These are phyloP conservation scores for Corythornis cristatus DNA, from an alignment of 2,113 vertebrate species.

Conservation along the genomic window DNA sequence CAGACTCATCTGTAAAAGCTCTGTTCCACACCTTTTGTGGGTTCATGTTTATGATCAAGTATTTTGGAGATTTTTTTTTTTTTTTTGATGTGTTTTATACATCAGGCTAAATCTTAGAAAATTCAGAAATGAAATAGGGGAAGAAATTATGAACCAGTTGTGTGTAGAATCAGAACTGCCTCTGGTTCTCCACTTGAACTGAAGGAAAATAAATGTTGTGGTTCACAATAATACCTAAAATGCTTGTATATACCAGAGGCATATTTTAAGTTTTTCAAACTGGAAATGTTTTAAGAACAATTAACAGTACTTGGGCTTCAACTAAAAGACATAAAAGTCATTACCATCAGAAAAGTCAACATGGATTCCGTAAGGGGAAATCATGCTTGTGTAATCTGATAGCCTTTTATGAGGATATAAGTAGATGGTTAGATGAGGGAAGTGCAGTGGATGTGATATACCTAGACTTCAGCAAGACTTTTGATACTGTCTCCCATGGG, in stretches of 20 bases:
- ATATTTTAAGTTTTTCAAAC: not conserved
- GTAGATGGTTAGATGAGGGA: no score
- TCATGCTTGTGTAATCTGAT: no score
- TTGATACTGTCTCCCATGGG: no score
- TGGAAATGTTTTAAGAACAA: not conserved
- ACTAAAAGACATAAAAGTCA: not conserved
- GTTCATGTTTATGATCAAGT: not conserved
- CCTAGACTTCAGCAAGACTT: no score
- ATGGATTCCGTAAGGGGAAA: no score
- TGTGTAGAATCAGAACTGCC: not conserved
- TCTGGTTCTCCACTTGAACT: not conserved
- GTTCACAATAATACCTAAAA: not conserved
- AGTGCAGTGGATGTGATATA: no score
- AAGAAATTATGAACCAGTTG: not conserved
- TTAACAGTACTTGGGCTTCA: not conserved
- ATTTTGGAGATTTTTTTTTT: not conserved
- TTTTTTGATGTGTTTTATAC: not conserved
- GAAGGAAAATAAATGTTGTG: not conserved
- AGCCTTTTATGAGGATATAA: no score
- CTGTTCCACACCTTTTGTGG: not conserved
- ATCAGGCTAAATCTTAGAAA: conserved; percentile 3
- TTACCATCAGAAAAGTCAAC: no score
- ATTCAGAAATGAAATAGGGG: not conserved
- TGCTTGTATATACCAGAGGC: not conserved
- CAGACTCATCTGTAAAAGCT: not conserved